Percentiles rank a stretch among this genome's conserved stretches.
phyloP scores from a whole-genome alignment of 2,888 invertebrate genomes.

The Cenopis cana region DNA sequence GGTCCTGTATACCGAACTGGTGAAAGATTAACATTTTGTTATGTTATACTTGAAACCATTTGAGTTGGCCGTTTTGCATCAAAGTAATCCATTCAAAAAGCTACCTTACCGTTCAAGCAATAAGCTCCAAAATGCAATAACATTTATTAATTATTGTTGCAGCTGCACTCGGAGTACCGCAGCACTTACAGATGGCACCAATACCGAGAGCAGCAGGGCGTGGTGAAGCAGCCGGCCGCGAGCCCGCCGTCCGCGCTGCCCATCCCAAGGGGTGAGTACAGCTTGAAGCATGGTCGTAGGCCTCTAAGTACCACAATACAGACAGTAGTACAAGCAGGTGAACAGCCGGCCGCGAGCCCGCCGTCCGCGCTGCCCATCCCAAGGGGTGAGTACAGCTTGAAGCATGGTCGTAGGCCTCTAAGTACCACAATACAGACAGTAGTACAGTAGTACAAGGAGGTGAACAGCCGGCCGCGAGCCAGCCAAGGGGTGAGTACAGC shows the following conservation, averaged over 20 bases:
- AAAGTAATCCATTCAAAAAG: not conserved
- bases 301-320: no score
- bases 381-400: no score
- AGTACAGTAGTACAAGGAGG: constrained; percentile 65
- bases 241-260: constrained; percentile 74
- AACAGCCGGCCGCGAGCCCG: no score
- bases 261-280: constrained; percentile 64
- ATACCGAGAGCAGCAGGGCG: constrained; percentile 91
- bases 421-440: no score
- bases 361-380: no score
- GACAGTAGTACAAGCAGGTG: no score
- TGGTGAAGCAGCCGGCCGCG: constrained; percentile 88
- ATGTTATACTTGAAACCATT: no score
- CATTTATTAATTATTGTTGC: constrained; percentile 57
- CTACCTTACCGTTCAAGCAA: not conserved
- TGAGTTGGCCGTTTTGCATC: no score
- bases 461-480: constrained; percentile 87
- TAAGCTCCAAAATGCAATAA: not conserved
- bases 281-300: no score
- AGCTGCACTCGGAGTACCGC: constrained; percentile 97
- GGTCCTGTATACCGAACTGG: no score
- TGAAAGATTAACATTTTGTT: no score
- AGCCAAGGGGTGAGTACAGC: constrained; percentile 67
- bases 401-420: no score
- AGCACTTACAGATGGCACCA: constrained; percentile 98